phyloP scores from a whole-genome alignment of 2,888 invertebrate genomes.

The Hemicrepidius hirtus region DNA sequence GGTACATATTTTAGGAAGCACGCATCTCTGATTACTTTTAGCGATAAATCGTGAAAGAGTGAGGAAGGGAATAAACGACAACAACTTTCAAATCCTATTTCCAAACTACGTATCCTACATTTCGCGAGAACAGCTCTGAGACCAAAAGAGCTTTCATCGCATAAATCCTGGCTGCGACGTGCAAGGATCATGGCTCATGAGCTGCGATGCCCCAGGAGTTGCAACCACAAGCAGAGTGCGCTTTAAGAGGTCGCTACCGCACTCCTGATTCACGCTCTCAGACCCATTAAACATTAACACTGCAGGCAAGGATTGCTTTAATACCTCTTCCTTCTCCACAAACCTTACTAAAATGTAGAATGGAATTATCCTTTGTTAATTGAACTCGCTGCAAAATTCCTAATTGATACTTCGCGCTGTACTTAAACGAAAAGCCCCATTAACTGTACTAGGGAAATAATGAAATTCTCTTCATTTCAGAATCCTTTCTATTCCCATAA shows the following conservation, averaged over 20 bases:
- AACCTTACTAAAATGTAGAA: slow-evolving; percentile 52
- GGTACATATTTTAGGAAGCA: background rate
- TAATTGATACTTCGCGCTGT: slow-evolving; percentile 39
- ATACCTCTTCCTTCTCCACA: slow-evolving; percentile 54
- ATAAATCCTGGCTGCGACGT: slow-evolving; percentile 54
- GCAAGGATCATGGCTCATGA: slow-evolving; percentile 53
- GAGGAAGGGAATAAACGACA: slow-evolving; percentile 37
- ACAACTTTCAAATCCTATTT: slow-evolving; percentile 50
- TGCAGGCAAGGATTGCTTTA: slow-evolving; percentile 68
- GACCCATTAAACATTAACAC: slow-evolving; percentile 71
- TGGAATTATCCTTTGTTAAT: slow-evolving; percentile 50
- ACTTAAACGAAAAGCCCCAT: slow-evolving; percentile 38
- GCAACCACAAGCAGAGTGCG: slow-evolving; percentile 69
- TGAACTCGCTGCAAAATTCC: slow-evolving; percentile 42
- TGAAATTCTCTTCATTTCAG: slow-evolving; percentile 11
- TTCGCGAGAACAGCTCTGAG: slow-evolving; percentile 50
- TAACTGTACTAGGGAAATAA: slow-evolving; percentile 33
- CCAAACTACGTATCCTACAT: slow-evolving; percentile 42
- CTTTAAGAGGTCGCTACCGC: slow-evolving; percentile 66
- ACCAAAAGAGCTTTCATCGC: slow-evolving; percentile 53
- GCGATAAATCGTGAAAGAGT: slow-evolving; percentile 28
- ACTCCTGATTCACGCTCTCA: slow-evolving; percentile 69
- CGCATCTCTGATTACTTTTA: background rate
- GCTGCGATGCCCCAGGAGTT: slow-evolving; percentile 54
- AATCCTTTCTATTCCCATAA: background rate